Evolutionary conservation across 2,888 invertebrate genomes (phyloP), one percentile per base, ranked within the genome.

Genomic region (Lingula anatina): DNA sequence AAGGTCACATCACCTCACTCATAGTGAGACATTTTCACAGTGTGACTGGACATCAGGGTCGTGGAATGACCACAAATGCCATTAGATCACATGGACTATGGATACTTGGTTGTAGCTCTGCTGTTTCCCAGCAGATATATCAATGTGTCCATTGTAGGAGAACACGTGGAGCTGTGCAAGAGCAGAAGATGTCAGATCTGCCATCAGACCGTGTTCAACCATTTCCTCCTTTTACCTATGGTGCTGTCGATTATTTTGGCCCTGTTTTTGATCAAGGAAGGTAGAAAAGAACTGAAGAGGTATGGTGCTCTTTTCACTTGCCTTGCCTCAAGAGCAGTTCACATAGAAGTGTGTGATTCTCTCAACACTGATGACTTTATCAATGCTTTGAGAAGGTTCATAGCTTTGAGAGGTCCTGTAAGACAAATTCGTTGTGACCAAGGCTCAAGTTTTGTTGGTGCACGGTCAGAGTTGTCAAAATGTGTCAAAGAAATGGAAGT

Each of bases 161-260:
- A 20, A 44, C 54, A 7, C 55, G 60, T 9, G 62, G 62, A 3
- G 42, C 38, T 18, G 21, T 55, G 1, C 52, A 52, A 24, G 44
- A 53, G 5, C 62, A 67, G 36, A 60, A 71, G 18, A 75, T 72
- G 71, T 64, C 68, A 1, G 56, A 66, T 24, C 54, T 75, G 9
- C 73, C 76, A 1, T 15, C 26, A 4, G 58, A 64, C 4, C 49
- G 77, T 47, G 57, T 73, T 2, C 53, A 50, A 2, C 51, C 56
- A 3, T 49, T 54, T 2, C 27, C 51, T 4, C 65, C 72, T 3
- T 77, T 76, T 53, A 40, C 55, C 1, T 51, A 64, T 39, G 47
- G 54, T 20, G 73, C 70, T 9, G 41, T 75, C 0, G 75, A 76
- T 43, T 70, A 60, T n/a, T 65, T 63, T 25, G 71, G 73, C 4